These are phyloP conservation scores for Oncorhynchus clarkii DNA, from an alignment of 2,113 vertebrate species.

Conservation along the genomic window DNA sequence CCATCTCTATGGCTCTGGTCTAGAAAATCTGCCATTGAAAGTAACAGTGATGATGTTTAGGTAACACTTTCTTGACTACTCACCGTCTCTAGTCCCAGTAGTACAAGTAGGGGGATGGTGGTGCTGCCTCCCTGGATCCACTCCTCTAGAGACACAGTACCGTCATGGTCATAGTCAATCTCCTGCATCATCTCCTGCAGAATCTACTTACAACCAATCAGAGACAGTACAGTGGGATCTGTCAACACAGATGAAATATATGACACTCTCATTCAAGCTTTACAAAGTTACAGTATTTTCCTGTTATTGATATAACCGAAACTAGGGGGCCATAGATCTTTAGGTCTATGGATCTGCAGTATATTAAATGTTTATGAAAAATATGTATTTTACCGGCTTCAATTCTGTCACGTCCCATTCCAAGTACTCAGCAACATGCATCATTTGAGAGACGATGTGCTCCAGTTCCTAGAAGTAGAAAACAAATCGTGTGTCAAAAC, in stretches of 20 bases:
- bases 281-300: too few relatives aligned
- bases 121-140: conserved; percentile 98
- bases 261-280: too few relatives aligned
- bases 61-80: conserved; percentile 45
- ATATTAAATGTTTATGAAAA: neutral
- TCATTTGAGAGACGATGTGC: conserved; percentile 94
- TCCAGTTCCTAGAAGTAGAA: conserved; percentile 82
- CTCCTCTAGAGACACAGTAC: conserved; percentile 89
- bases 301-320: neutral
- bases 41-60: neutral
- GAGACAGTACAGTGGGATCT: neutral
- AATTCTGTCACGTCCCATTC: conserved; percentile 95
- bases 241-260: neutral
- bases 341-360: too few relatives aligned
- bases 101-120: conserved; percentile 89
- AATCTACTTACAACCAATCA: conserved; percentile 71
- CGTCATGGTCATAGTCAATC: conserved; percentile 93
- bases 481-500: conserved; percentile 80
- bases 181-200: conserved; percentile 98
- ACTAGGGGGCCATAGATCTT: too few relatives aligned
- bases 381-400: conserved; percentile 78
- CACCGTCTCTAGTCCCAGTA: conserved; percentile 91
- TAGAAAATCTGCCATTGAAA: neutral
- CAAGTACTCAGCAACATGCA: conserved; percentile 93
- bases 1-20: neutral